phyloP scores from a whole-genome alignment of 2,113 vertebrate genomes.

The Alces alces region DNA sequence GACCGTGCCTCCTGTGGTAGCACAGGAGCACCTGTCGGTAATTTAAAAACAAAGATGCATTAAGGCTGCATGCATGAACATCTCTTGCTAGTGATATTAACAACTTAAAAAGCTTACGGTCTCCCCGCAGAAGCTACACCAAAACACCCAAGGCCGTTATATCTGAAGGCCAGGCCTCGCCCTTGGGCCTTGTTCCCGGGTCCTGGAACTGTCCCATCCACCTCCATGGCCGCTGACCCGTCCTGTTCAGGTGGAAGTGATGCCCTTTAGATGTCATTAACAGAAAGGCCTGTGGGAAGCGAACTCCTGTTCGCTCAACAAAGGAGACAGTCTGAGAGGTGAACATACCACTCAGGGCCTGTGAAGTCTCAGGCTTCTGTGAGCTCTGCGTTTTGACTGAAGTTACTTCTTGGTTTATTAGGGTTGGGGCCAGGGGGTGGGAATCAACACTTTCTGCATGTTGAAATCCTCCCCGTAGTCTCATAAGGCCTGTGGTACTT shows the following conservation, averaged over 20 bases:
- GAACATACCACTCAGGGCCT: background rate
- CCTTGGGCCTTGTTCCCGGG: slow-evolving; percentile 55
- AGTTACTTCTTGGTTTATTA: background rate
- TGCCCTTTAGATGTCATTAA: slow-evolving; percentile 55
- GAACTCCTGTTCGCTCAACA: background rate
- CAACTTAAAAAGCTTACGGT: background rate
- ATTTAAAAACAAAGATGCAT: background rate
- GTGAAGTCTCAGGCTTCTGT: background rate
- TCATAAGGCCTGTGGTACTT: background rate
- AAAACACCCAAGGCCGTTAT: background rate
- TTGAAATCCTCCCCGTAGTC: background rate
- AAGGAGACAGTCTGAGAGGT: background rate
- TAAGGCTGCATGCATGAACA: accelerated
- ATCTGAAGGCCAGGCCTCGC: slow-evolving; percentile 43
- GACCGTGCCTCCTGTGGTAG: background rate
- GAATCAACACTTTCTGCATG: background rate
- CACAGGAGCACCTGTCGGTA: background rate
- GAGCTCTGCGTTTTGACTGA: background rate
- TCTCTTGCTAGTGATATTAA: background rate
- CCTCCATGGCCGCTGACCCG: background rate
- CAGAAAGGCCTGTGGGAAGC: background rate
- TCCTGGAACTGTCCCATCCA: background rate
- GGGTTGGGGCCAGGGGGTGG: accelerated
- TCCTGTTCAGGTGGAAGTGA: slow-evolving; percentile 31
- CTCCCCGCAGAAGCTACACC: background rate